Evolutionary conservation across 2,113 vertebrate genomes (phyloP), one percentile per base, ranked within the genome.

Genomic region (Paraplagusia blochii): DNA sequence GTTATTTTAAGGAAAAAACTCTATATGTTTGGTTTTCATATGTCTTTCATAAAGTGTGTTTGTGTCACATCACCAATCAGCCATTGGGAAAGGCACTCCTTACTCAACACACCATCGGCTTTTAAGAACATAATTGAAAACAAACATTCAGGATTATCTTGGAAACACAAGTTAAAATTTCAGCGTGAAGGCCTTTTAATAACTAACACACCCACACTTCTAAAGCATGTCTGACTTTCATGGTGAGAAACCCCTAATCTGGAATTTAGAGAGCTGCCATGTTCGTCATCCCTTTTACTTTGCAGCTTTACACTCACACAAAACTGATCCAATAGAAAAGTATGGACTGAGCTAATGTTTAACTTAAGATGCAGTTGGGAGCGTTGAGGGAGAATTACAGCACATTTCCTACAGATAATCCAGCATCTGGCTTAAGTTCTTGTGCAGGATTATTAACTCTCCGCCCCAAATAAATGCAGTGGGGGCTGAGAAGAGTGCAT

Each of bases 391-490:
- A 48, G 74, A 80, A 63, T 71, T 80, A 76, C 44, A 5, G 66
- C 70, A 79, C 12, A 14, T 67, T 69, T 69, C 73, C 70, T 42
- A 9, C 42, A 2, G 43, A 29, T 74, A 76, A 79, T 74, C 72
- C 77, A 63, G 57, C 69, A 74, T 82, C 55, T 73, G 74, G 57
- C 74, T 76, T 70, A 76, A 55, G 56, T 72, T 51, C 39, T 59
- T 63, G 46, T 42, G 76, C 57, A 53, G 53, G 68, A 65, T 74
- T 67, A 79, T 44, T 16, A 36, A 1, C 17, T 42, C 22, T 39
- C 53, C 39, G 39, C 40, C 13, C 44, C 57, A 66, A 80, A 74
- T 77, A 60, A 74, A 34, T 44, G 17, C 35, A 2, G 39, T 0
- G 7, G 22, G 6, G 16, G 52, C 45, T 47, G 33, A 22, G 10